Conservation (phyloP, 2,888 invertebrate species). For the Meloe dianella region DNA sequence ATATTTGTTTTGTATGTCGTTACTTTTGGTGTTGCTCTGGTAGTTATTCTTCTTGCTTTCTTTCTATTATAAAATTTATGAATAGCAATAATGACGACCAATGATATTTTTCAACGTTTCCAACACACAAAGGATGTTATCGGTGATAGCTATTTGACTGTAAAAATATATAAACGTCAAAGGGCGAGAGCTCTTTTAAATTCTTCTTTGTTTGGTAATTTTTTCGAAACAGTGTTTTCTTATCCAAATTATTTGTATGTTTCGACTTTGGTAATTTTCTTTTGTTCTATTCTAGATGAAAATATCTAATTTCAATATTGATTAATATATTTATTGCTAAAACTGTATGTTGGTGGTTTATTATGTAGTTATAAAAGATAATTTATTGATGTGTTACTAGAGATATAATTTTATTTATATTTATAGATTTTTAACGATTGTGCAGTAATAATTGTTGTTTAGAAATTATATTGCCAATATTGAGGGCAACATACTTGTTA, state of each 20-base stretch:
- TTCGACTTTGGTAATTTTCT: not conserved
- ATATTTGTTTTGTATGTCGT: not conserved
- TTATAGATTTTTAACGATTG: not conserved
- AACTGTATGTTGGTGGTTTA: constrained; percentile 33
- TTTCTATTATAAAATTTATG: not conserved
- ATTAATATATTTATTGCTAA: constrained; percentile 28
- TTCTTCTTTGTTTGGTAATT: constrained; percentile 21
- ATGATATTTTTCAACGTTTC: constrained; percentile 15
- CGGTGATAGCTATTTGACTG: constrained; percentile 24
- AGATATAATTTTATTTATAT: constrained; percentile 2
- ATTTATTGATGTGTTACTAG: not conserved
- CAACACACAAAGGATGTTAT: constrained; percentile 18
- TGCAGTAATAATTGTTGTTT: not conserved
- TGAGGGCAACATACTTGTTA: not conserved
- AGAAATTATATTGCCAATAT: not conserved
- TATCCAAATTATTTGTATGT: too few relatives aligned
- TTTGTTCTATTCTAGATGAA: not conserved
- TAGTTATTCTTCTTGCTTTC: not conserved
- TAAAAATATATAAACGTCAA: constrained; percentile 12
- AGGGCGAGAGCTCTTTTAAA: constrained; percentile 16
- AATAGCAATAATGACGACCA: not conserved
- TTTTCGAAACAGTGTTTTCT: constrained; percentile 8
- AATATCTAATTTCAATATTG: not conserved
- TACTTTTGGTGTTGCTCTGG: not conserved
- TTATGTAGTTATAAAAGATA: constrained; percentile 29